phyloP scores from a whole-genome alignment of 1,140 invertebrate genomes.

The Bombus confusus region DNA sequence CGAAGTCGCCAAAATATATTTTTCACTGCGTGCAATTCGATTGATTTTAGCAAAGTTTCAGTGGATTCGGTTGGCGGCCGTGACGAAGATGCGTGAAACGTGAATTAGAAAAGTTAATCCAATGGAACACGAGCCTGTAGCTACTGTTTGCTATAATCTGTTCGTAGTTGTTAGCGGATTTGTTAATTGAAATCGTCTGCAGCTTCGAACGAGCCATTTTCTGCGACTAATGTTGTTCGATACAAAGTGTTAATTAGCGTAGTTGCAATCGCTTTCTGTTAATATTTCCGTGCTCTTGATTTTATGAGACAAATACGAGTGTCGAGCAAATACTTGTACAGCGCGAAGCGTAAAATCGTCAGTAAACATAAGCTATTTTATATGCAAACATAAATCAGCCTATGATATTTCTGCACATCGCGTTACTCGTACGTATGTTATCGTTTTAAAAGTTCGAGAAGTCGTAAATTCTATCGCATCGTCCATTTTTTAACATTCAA shows the following conservation, averaged over 20 bases:
- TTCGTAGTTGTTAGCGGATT: background rate
- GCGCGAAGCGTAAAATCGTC: no score
- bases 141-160: background rate
- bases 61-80: slow-evolving; percentile 12
- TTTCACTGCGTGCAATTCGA: slow-evolving; percentile 37
- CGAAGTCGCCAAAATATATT: background rate
- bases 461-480: background rate
- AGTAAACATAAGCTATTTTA: no score
- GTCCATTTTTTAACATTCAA: background rate
- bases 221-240: background rate
- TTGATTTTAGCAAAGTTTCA: slow-evolving; percentile 38
- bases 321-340: no score
- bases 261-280: background rate
- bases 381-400: no score
- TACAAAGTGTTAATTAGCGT: background rate
- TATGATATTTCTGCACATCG: no score
- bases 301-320: no score
- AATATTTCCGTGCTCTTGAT: background rate
- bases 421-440: background rate
- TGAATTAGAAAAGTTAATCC: slow-evolving; percentile 44
- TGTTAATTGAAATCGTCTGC: background rate
- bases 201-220: background rate
- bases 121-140: background rate
- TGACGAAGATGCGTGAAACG: background rate
- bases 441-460: background rate